These are phyloP conservation scores for Adineta ricciae DNA, from an alignment of 2,888 invertebrate genomes.

Conservation along the genomic window DNA sequence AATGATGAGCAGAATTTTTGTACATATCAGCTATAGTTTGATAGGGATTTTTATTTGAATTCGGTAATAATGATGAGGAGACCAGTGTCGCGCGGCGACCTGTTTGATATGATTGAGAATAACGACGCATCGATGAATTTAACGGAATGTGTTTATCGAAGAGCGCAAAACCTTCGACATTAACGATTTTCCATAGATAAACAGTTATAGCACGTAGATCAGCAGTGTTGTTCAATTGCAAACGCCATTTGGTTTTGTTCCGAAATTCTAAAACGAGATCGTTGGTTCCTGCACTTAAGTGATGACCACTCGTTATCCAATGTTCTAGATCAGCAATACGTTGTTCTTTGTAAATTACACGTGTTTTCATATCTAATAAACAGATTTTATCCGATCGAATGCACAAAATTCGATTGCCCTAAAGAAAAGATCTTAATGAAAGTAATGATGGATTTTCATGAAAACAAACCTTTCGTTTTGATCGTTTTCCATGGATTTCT, in stretches of 20 bases:
- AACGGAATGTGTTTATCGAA: conserved; percentile 4
- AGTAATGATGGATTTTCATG: not conserved
- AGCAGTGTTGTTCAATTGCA: not conserved
- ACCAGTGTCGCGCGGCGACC: not conserved
- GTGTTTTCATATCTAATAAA: conserved; percentile 57
- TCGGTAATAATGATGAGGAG: not conserved
- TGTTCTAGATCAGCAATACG: conserved; percentile 55
- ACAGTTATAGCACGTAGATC: conserved; percentile 16
- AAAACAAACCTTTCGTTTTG: not conserved
- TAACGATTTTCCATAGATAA: conserved; percentile 20
- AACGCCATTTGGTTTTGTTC: conserved; percentile 12
- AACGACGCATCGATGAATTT: not conserved
- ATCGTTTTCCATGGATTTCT: conserved; percentile 43
- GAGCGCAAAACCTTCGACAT: not conserved
- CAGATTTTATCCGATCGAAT: conserved; percentile 56
- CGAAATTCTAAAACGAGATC: conserved; percentile 11
- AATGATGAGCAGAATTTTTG: not conserved
- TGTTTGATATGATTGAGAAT: not conserved
- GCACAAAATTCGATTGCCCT: conserved; percentile 55
- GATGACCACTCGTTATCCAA: conserved; percentile 51
- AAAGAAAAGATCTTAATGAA: not conserved
- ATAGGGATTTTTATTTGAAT: conserved; percentile 18
- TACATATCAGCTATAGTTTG: not conserved
- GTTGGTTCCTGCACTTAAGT: not conserved
- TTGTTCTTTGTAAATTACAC: conserved; percentile 52